These are phyloP conservation scores for Phortica variegata DNA, from an alignment of 1,140 invertebrate species.

Conservation along the genomic window DNA sequence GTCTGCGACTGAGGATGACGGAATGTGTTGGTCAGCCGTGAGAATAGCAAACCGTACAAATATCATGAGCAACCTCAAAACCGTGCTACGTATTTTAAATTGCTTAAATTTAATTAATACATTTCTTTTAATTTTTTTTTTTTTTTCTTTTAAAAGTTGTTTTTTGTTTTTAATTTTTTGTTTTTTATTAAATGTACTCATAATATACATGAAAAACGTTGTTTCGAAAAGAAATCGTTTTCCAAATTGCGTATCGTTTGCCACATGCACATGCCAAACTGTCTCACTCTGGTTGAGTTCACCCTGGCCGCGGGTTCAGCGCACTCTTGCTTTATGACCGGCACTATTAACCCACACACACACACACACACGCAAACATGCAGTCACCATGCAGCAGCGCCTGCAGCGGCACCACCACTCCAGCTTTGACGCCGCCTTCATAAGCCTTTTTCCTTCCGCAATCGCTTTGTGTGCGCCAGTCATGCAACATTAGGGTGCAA, in stretches of 20 bases:
- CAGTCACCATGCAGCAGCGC: background rate
- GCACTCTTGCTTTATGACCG: no score
- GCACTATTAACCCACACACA: background rate
- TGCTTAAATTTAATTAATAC: no score
- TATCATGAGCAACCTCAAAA: no score
- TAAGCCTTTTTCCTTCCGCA: background rate
- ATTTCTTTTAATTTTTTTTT: background rate
- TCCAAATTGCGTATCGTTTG: no score
- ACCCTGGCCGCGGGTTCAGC: no score
- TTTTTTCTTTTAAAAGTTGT: background rate
- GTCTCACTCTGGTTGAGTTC: no score
- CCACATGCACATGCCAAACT: no score
- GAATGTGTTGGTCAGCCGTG: no score
- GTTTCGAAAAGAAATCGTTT: no score
- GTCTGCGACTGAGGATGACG: no score
- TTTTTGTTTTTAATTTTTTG: background rate
- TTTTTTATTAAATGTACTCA: background rate
- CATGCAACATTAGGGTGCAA: slow-evolving; percentile 42
- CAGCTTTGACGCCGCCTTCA: slow-evolving; percentile 12
- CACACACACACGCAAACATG: slow-evolving; percentile 1
- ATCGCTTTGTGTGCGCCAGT: slow-evolving; percentile 28
- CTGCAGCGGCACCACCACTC: slow-evolving; percentile 4
- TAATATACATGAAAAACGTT: background rate
- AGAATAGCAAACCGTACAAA: no score
- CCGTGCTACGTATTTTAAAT: no score